Conservation (phyloP, 2,113 vertebrate species). For the Odontesthes bonariensis region DNA sequence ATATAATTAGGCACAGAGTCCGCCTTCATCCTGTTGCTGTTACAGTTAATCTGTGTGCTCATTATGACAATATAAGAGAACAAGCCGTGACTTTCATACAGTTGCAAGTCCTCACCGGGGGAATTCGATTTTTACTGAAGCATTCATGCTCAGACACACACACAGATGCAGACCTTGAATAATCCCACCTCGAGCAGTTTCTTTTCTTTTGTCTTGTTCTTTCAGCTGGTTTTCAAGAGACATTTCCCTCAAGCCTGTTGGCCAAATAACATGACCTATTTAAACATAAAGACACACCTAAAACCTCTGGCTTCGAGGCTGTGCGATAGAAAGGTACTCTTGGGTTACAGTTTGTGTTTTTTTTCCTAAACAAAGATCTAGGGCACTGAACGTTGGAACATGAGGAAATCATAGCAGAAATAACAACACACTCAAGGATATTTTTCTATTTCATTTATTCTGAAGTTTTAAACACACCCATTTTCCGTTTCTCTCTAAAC, state of each 20-base stretch:
- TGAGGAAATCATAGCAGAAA: constrained; percentile 39
- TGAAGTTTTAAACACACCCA: constrained; percentile 3
- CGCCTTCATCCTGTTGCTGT: background rate
- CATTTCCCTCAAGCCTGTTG: constrained; percentile 58
- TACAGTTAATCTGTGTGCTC: constrained; percentile 9
- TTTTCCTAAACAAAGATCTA: constrained; percentile 21
- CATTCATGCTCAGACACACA: constrained; percentile 1
- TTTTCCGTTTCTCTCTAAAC: background rate
- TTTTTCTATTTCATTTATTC: constrained; percentile 2
- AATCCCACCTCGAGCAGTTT: constrained; percentile 69
- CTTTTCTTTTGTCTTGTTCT: constrained; percentile 71
- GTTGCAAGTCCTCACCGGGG: constrained; percentile 17
- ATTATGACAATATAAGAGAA: background rate
- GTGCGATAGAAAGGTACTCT: constrained; percentile 31
- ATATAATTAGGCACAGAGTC: background rate
- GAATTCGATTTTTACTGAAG: constrained; percentile 42
- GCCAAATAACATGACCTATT: constrained; percentile 68
- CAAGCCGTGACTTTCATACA: constrained; percentile 16
- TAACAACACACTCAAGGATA: constrained; percentile 15
- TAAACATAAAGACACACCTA: constrained; percentile 69
- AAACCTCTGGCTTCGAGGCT: constrained; percentile 62
- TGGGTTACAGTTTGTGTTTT: constrained; percentile 19
- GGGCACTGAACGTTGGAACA: constrained; percentile 28
- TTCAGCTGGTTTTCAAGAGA: constrained; percentile 69
- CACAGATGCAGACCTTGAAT: constrained; percentile 36